phyloP scores from a whole-genome alignment of 2,113 vertebrate species.

The Eptesicus fuscus region DNA sequence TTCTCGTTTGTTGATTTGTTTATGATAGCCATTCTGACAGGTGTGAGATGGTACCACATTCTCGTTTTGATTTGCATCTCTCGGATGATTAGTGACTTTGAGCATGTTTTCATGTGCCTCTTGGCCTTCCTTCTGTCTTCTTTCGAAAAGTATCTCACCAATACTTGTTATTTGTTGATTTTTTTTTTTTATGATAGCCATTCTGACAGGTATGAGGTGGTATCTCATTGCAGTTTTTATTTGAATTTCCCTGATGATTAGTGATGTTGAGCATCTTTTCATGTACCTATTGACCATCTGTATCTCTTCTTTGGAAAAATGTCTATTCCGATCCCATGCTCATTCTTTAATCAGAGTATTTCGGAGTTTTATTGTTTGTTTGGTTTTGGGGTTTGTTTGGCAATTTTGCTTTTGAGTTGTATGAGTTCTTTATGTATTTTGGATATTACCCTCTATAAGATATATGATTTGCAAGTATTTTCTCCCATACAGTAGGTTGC shows the following conservation, averaged over 20 bases:
- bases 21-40: too few relatives aligned
- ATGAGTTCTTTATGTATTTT: neutral
- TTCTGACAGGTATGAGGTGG: neutral
- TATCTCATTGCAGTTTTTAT: neutral
- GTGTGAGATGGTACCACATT: too few relatives aligned
- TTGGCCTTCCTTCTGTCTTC: too few relatives aligned
- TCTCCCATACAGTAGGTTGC: neutral
- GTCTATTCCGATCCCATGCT: neutral
- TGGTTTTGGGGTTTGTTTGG: neutral
- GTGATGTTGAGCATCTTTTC: neutral
- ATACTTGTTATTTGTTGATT: too few relatives aligned
- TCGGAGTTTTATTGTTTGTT: neutral
- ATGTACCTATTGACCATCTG: neutral
- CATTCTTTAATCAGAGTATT: neutral
- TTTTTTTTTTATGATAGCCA: neutral
- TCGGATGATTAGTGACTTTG: too few relatives aligned
- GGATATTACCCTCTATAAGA: neutral
- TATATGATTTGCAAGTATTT: neutral
- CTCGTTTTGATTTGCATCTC: too few relatives aligned
- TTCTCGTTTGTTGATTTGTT: too few relatives aligned
- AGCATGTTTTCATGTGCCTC: too few relatives aligned
- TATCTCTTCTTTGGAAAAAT: neutral
- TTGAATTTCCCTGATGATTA: neutral
- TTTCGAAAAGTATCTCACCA: neutral
- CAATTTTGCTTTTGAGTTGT: neutral